Evolutionary conservation across 1,140 invertebrate genomes (phyloP), one percentile per base, ranked within the genome.

Genomic region (Lasaia peninsularis): DNA sequence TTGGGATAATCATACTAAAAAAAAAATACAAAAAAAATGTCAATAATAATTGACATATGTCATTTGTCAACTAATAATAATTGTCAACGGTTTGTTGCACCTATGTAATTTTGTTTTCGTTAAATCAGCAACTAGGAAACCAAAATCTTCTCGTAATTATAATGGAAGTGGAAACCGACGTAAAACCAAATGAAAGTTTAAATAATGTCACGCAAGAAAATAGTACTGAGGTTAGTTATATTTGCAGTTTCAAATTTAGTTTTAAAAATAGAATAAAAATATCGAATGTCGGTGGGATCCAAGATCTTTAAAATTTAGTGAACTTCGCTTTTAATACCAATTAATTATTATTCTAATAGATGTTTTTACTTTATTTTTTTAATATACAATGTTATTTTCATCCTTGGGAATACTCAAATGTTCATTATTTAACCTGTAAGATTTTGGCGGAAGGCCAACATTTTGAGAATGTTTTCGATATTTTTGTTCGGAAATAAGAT

Each of bases 181-280:
- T 78, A 54, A 62, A 63, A 53, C 35, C 63, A 53, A 79, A 80
- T 66, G 81, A 82, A 67, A 72, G 55, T 57, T 51, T 64, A 56
- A 71, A 72, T 56, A 79, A 67, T 70, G 62, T 48, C 20, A 49
- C 62, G 60, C 53, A 69, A 32, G 60, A 69, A 64, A 78, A 70
- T 63, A 73, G 62, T 60, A 60, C 54, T 37, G 65, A 64, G 58
- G 81, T 83, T 62, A 78, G 81, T 76, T 48, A 16, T 52, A 32
- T 53, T 31, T 33, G 44, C 49, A 44, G 59, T 56, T 52, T 60
- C 60, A 62, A 62, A 52, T 49, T 64, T 16, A 52, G 65, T 69
- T 82, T 78, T 82, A 85, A 73, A 75, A 85, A 85, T 87, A 87
- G 84, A 77, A 69, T 63, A 62, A 69, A 62, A 60, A 58, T 73